These are phyloP conservation scores for Poecilia picta DNA, from an alignment of 2,797 vertebrate genomes.

Conservation along the genomic window DNA sequence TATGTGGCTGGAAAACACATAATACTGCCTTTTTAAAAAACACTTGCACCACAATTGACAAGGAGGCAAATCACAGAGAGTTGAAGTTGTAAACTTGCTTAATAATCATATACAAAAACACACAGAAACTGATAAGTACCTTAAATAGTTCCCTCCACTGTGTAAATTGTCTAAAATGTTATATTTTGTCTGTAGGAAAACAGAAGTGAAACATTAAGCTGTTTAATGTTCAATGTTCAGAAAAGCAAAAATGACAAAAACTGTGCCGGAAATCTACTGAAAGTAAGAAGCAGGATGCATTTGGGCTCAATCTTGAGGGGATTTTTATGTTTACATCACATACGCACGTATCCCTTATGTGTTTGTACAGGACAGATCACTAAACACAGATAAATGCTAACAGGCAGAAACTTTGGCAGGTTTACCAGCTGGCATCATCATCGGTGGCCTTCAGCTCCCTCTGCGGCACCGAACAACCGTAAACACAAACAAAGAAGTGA, in stretches of 20 bases:
- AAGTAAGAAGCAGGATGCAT: neutral
- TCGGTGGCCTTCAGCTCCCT: constrained; percentile 17
- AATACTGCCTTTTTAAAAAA: too few species aligned
- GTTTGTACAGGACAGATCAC: neutral
- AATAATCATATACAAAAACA: constrained; percentile 34
- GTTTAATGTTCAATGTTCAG: neutral
- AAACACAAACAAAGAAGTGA: constrained; percentile 59
- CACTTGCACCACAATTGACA: constrained; percentile 6
- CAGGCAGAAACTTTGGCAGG: neutral
- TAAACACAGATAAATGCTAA: constrained; percentile 5
- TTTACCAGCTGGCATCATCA: constrained; percentile 28
- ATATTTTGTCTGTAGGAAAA: neutral
- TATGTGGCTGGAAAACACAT: too few species aligned
- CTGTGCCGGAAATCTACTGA: neutral
- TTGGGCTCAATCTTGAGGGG: neutral
- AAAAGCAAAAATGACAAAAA: neutral
- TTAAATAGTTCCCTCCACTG: neutral
- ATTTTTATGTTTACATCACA: neutral
- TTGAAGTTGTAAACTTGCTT: constrained; percentile 38
- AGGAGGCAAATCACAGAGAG: neutral
- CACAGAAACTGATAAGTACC: constrained; percentile 26
- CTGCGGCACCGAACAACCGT: constrained; percentile 23
- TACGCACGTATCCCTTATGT: neutral
- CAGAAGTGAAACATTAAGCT: neutral
- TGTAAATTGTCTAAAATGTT: neutral